These are phyloP conservation scores for Eulemur coronatus DNA, from an alignment of 2,797 vertebrate genomes.

Conservation along the genomic window DNA sequence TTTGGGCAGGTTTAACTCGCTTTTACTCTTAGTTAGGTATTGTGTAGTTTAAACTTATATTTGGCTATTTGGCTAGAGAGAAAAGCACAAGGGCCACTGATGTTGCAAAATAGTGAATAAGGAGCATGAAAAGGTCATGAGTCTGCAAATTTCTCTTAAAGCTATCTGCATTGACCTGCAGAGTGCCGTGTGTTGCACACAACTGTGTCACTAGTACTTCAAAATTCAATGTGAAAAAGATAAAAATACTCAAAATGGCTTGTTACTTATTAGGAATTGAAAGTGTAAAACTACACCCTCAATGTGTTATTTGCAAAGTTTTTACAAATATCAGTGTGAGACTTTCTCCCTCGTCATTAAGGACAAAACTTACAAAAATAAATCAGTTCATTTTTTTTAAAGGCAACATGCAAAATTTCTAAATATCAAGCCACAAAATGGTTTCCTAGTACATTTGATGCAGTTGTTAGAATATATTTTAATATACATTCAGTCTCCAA, in stretches of 20 bases:
- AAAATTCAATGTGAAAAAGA: not conserved
- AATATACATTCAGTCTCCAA: not conserved
- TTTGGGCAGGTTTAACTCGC: not conserved
- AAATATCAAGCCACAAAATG: not conserved
- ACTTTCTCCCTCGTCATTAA: not conserved
- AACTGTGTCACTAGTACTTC: not conserved
- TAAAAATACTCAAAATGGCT: not conserved
- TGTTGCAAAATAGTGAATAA: not conserved
- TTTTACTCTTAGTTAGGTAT: not conserved
- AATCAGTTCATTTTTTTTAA: constrained; percentile 16
- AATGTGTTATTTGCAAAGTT: not conserved
- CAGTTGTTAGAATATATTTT: not conserved
- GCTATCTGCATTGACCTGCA: not conserved
- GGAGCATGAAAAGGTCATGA: not conserved
- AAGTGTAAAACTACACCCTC: not conserved
- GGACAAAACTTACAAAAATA: not conserved
- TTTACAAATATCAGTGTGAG: not conserved
- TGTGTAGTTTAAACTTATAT: not conserved
- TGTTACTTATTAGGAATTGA: not conserved
- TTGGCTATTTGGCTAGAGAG: not conserved
- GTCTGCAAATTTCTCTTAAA: not conserved
- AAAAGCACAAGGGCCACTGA: not conserved
- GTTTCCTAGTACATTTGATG: not conserved
- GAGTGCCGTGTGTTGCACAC: not conserved
- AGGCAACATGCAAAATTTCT: constrained; percentile 1